Evolutionary conservation across 2,113 vertebrate genomes (phyloP).

Genomic region (Channa argus): DNA sequence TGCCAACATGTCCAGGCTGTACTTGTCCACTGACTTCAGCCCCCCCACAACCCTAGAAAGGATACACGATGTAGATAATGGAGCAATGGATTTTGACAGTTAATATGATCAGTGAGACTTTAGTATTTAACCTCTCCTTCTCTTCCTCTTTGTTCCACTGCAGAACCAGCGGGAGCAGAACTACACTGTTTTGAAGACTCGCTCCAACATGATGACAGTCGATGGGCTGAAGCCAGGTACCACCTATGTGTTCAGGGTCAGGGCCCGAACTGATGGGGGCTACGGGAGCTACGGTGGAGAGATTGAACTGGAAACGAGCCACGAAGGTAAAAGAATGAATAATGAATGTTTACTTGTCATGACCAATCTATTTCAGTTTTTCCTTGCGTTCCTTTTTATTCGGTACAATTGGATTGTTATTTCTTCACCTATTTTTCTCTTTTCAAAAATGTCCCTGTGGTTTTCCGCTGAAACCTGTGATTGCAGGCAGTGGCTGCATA

Average conservation of each 20-base stretch:
- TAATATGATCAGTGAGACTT: not conserved
- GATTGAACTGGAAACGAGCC: slow-evolving; percentile 88
- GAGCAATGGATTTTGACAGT: too few relatives aligned
- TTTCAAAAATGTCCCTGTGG: not conserved
- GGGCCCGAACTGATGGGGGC: slow-evolving; percentile 84
- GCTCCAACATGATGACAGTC: slow-evolving; percentile 87
- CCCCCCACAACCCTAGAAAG: too few relatives aligned
- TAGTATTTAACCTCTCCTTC: slow-evolving; percentile 11
- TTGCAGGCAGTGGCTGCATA: not conserved
- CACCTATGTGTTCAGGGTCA: slow-evolving; percentile 86
- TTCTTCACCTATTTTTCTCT: not conserved
- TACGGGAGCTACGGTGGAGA: slow-evolving; percentile 87
- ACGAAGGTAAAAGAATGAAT: slow-evolving; percentile 78
- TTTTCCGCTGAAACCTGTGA: slow-evolving; percentile 19
- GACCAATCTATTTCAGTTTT: not conserved
- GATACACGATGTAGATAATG: too few relatives aligned
- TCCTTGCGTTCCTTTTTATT: not conserved
- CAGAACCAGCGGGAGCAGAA: slow-evolving; percentile 89
- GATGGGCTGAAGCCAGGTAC: slow-evolving; percentile 87
- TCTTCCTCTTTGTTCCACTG: not conserved
- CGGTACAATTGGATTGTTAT: slow-evolving; percentile 1
- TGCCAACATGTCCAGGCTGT: too few relatives aligned
- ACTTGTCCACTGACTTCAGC: too few relatives aligned
- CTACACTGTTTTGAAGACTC: slow-evolving; percentile 87
- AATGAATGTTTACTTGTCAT: not conserved